Evolutionary conservation across 2,113 vertebrate species (phyloP).

Genomic region (Phocoena sinus): DNA sequence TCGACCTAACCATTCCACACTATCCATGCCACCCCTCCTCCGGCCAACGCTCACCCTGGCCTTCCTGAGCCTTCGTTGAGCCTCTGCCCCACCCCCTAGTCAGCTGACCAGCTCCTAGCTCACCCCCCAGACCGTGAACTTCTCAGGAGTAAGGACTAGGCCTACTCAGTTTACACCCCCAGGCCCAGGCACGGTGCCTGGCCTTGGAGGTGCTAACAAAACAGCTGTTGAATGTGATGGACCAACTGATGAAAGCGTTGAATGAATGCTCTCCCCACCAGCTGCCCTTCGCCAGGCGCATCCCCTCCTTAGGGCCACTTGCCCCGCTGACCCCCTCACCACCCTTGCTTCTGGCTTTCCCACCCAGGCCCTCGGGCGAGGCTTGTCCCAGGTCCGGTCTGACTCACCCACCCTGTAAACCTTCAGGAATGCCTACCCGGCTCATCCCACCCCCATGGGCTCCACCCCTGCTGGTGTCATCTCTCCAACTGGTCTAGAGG

Average conservation of each 20-base stretch:
- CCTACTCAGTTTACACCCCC: neutral
- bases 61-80: neutral
- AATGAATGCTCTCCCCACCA: neutral
- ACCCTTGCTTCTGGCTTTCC: neutral
- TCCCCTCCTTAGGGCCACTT: neutral
- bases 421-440: neutral
- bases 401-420: neutral
- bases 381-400: neutral
- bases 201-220: neutral
- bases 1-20: neutral
- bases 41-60: too few relatives aligned
- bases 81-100: neutral
- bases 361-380: neutral
- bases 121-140: neutral
- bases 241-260: neutral
- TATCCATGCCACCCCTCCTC: too few relatives aligned
- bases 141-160: neutral
- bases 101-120: neutral
- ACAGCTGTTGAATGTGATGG: neutral
- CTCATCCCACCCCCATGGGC: neutral
- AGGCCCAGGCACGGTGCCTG: neutral
- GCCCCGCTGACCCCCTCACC: neutral
- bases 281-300: neutral
- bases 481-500: neutral
- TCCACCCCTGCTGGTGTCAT: neutral